Conservation (phyloP, 2,797 vertebrate genomes). For the Mergus octosetaceus region DNA sequence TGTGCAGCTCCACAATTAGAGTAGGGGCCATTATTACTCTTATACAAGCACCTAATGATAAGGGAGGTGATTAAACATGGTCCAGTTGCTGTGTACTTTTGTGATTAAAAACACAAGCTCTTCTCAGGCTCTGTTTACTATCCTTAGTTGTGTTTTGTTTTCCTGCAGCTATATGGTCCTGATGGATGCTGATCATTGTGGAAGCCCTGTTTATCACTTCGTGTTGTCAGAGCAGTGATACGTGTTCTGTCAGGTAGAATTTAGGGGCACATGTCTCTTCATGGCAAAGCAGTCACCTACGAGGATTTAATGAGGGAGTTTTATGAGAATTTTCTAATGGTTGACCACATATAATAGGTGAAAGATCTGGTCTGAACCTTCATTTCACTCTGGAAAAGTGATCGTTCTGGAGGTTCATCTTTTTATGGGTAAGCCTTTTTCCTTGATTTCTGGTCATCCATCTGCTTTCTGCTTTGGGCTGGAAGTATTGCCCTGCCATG, state of each 20-base stretch:
- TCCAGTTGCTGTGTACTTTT: not conserved
- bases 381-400: not conserved
- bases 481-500: not conserved
- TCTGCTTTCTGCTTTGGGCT: not conserved
- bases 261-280: not conserved
- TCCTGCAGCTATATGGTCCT: not conserved
- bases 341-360: not conserved
- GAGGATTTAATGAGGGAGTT: not conserved
- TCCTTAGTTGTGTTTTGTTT: slow-evolving; percentile 12
- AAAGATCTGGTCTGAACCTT: not conserved
- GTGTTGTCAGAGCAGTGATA: not conserved
- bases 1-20: not conserved
- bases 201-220: not conserved
- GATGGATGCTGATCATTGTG: not conserved
- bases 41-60: not conserved
- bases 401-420: not conserved
- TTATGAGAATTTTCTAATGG: not conserved
- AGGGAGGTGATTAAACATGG: not conserved
- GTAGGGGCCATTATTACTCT: not conserved
- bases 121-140: not conserved
- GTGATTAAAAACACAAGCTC: not conserved
- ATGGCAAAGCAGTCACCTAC: not conserved
- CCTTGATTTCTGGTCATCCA: not conserved
- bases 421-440: not conserved
- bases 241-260: not conserved